These are phyloP conservation scores for Halcyon badia DNA, from an alignment of 2,797 vertebrate genomes.

Conservation along the genomic window DNA sequence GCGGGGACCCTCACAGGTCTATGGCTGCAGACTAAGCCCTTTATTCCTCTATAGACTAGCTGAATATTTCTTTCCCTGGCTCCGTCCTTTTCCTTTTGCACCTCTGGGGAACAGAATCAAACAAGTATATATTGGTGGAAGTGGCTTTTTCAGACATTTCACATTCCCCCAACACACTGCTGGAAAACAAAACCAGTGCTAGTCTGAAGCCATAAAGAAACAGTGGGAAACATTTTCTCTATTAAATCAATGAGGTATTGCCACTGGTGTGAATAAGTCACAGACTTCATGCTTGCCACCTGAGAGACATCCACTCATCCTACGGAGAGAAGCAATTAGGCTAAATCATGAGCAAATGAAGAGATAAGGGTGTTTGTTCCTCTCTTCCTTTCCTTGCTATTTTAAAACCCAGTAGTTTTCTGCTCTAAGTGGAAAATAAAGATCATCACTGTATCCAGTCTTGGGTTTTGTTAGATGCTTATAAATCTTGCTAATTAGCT, in stretches of 20 bases:
- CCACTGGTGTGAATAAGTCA: not conserved
- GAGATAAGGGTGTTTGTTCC: not conserved
- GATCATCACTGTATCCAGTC: conserved; percentile 46
- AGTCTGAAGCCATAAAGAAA: not conserved
- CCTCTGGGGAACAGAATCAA: not conserved
- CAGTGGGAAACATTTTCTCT: not conserved
- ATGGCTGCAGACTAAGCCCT: not conserved
- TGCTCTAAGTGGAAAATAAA: conserved; percentile 64
- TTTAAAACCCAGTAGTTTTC: conserved; percentile 52
- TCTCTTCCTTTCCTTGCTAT: not conserved
- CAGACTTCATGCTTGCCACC: not conserved
- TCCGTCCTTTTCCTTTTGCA: not conserved
- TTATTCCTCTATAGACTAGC: not conserved
- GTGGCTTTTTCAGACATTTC: conserved; percentile 2
- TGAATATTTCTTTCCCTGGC: not conserved
- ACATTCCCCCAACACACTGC: fast-evolving
- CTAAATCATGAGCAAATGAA: not conserved
- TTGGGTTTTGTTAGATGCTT: conserved; percentile 54
- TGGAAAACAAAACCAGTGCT: not conserved
- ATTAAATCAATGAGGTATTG: not conserved
- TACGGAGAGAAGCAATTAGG: not conserved
- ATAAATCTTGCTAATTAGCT: conserved; percentile 80
- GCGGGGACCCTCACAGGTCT: fast-evolving
- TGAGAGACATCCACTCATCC: not conserved
- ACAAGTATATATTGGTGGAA: not conserved